A percentile compares a stretch with the other conserved stretches of the same genome.
phyloP scores from a whole-genome alignment of 2,113 vertebrate genomes.

The Perca schrenkii region DNA sequence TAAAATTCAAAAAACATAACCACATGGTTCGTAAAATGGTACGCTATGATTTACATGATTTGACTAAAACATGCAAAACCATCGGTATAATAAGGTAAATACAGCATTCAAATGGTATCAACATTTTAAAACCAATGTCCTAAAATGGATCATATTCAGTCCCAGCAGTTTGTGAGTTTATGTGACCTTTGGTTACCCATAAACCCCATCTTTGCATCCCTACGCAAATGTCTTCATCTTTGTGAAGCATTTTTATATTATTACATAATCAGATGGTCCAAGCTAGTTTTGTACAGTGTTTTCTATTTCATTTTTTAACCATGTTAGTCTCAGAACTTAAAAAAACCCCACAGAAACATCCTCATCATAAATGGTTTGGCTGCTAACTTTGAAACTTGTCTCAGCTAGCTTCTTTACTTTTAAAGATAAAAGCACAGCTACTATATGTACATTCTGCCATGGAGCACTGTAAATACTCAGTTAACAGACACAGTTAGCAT shows the following conservation, averaged over 20 bases:
- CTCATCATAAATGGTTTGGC: neutral
- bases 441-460: neutral
- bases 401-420: conserved; percentile 1
- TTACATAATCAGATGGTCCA: neutral
- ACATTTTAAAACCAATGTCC: neutral
- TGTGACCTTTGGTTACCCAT: neutral
- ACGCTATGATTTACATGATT: neutral
- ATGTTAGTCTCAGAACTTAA: neutral
- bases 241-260: neutral
- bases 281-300: neutral
- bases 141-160: neutral
- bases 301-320: neutral
- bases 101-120: neutral
- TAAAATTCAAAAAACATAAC: neutral
- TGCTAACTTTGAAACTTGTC: neutral
- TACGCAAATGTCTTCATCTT: neutral
- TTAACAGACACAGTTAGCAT: conserved; percentile 20
- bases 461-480: conserved; percentile 1
- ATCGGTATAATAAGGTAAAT: neutral
- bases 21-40: neutral
- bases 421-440: neutral
- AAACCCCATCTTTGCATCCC: neutral
- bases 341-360: neutral
- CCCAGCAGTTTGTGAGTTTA: neutral
- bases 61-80: neutral